Percentiles rank a stretch among this genome's conserved stretches.
Evolutionary conservation across 2,113 vertebrate species (phyloP).

Genomic region (Herpailurus yagouaroundi): DNA sequence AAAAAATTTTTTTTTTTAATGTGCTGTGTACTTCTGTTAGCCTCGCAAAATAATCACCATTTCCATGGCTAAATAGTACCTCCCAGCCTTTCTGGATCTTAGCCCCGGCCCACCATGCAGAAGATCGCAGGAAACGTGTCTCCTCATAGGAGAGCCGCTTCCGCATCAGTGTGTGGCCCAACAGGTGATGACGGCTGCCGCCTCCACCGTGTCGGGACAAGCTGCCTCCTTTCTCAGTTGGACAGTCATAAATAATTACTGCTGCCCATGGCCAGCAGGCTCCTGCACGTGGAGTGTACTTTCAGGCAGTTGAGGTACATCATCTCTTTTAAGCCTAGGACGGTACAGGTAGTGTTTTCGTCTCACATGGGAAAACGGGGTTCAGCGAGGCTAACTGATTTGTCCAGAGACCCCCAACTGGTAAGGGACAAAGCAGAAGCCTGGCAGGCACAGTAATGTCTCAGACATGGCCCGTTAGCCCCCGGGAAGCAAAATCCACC

Average conservation of each 20-base stretch:
- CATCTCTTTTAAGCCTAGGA: neutral
- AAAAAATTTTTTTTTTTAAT: too few relatives aligned
- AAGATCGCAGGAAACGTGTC: too few relatives aligned
- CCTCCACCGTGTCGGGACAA: neutral
- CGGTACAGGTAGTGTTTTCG: neutral
- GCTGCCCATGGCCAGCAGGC: accelerated
- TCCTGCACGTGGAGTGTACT: accelerated
- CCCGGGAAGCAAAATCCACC: neutral
- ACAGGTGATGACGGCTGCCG: neutral
- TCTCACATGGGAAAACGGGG: neutral
- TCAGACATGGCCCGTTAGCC: accelerated
- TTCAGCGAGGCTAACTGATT: neutral
- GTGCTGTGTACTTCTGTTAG: neutral
- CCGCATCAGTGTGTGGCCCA: neutral
- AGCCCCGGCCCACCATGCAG: neutral
- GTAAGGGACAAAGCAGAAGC: neutral
- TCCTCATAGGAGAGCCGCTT: neutral
- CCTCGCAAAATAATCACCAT: neutral
- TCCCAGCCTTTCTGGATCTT: neutral
- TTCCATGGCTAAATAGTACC: neutral
- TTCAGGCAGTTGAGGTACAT: neutral
- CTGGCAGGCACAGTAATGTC: neutral
- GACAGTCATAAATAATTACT: neutral
- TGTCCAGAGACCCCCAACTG: neutral
- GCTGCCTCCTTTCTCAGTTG: neutral